Evolutionary conservation across 1,140 invertebrate genomes (phyloP).

Genomic region (Platyscapa corneri): DNA sequence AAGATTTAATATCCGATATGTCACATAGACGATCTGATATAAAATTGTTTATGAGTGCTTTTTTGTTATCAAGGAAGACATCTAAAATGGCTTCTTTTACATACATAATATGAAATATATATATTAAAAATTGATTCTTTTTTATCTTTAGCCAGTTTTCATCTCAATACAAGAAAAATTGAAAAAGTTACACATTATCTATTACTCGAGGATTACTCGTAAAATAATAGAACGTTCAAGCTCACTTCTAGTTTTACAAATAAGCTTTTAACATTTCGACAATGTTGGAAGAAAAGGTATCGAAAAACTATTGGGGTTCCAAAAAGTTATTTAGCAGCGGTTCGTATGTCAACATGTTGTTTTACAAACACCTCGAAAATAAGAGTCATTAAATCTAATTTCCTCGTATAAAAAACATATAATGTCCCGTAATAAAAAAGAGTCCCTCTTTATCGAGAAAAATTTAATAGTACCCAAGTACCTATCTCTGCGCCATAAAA

Average conservation of each 20-base stretch:
- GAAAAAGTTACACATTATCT: too few relatives aligned
- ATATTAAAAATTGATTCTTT: not conserved
- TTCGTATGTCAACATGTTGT: not conserved
- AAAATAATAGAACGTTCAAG: too few relatives aligned
- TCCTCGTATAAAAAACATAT: not conserved
- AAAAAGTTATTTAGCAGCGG: not conserved
- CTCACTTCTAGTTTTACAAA: too few relatives aligned
- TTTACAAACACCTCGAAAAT: not conserved
- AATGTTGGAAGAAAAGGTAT: not conserved
- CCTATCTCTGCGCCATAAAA: not conserved
- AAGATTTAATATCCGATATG: slow-evolving; percentile 20
- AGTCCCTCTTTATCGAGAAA: not conserved
- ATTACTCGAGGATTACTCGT: too few relatives aligned
- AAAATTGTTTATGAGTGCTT: slow-evolving; percentile 25
- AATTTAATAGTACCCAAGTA: slow-evolving; percentile 7
- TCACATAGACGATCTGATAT: slow-evolving; percentile 11
- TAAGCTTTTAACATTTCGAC: too few relatives aligned
- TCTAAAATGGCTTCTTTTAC: not conserved
- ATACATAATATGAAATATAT: not conserved
- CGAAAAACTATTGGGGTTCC: not conserved
- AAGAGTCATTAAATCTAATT: slow-evolving; percentile 3
- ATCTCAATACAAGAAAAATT: too few relatives aligned
- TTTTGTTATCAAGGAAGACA: not conserved
- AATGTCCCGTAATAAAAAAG: not conserved
- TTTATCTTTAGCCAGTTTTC: too few relatives aligned